A percentile compares a stretch with the other conserved stretches of the same genome.
Conservation (phyloP, 2,888 invertebrate species). For the Prosopocoilus inquinatus region DNA sequence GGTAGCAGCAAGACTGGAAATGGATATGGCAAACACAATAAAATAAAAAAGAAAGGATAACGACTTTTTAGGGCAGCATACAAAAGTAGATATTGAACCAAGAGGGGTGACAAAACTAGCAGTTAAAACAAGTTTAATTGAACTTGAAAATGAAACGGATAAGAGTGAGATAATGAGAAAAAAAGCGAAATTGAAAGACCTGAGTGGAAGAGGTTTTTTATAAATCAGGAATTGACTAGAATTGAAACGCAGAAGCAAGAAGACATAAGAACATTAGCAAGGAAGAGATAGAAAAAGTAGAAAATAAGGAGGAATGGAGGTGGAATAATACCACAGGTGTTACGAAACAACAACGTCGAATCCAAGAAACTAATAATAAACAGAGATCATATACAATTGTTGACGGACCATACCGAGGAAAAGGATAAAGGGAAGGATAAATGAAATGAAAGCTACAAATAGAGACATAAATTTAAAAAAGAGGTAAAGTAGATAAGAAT, state of each 20-base stretch:
- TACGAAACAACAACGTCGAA: neutral
- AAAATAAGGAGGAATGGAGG: neutral
- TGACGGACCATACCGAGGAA: neutral
- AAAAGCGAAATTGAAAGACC: neutral
- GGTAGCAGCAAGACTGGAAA: neutral
- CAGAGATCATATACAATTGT: neutral
- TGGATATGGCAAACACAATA: neutral
- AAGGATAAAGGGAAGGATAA: neutral
- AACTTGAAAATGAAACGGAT: neutral
- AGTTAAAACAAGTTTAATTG: neutral
- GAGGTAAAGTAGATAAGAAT: neutral
- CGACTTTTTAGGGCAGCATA: neutral
- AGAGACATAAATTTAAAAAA: neutral
- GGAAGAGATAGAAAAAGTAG: neutral
- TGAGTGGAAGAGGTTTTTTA: neutral
- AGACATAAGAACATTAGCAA: neutral
- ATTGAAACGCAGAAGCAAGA: neutral
- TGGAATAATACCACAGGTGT: too few species aligned
- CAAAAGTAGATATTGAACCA: neutral
- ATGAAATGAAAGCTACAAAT: neutral
- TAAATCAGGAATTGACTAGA: neutral
- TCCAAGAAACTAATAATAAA: neutral
- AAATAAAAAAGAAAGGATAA: neutral
- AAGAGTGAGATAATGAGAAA: neutral
- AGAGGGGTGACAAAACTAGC: neutral